Evolutionary conservation across 1,140 invertebrate species (phyloP), one percentile per base, ranked within the genome.

Genomic region (Tribolium madens): DNA sequence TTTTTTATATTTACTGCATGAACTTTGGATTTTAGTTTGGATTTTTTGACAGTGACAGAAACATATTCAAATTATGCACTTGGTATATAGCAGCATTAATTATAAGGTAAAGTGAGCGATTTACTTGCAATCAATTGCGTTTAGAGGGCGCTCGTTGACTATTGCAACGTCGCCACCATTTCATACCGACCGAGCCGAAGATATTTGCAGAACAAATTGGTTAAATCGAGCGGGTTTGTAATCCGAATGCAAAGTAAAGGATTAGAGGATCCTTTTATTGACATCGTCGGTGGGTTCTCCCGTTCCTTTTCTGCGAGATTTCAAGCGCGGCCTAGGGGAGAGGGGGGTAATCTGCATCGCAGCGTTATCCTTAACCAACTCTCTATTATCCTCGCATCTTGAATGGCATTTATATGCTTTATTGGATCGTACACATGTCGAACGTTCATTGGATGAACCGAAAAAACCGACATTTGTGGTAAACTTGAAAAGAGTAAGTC

Each of bases 231-330:
- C 78, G 78, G 68, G 78, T 75, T 79, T 78, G 76, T 81, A 81
- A 81, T 79, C 76, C 76, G 80, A 78, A 81, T 79, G 80, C 80
- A 81, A 81, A 81, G 80, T 81, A 80, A 80, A 81, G 80, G 80
- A 81, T 81, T 81, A 79, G 73, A 76, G 76, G 72, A 76, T 76
- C 77, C 77, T 80, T 80, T 80, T 80, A 80, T 80, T 78, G 79
- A 80, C 79, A 78, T 80, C 79, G 72, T 77, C 60, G 33, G 76
- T 57, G 53, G 70, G 52, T 73, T 79, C 64, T 73, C 57, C 75
- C 75, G 60, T 72, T 73, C 75, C 73, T 78, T 69, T 78, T 78
- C 77, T 70, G 73, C 52, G 48, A 64, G 57, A 57, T 57, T 57
- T 57, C 14, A 5, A 21, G 18, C 4, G 12, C 3, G n/a, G 21